Base-by-base conservation (phyloP, 2,888 invertebrate genomes). In the Erynnis tages region DNA sequence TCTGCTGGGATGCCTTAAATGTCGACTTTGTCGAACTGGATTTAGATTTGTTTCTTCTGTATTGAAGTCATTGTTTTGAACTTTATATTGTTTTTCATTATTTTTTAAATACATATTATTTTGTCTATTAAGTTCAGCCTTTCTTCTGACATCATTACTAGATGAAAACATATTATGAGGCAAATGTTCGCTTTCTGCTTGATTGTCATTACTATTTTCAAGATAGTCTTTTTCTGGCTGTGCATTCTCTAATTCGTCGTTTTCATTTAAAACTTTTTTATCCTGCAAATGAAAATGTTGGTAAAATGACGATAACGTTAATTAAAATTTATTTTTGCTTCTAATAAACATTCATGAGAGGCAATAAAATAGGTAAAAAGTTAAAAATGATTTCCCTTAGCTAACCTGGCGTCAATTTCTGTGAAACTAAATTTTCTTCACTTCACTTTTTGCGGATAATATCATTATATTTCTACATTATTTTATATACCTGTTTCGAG, bases 1-100 rank as follows among this genome's bases (percentile, higher is more conserved):
- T 25, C 65, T 65, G 30, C 71, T 75, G 46, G 72, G 63, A 54
- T 70, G 71, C 54, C 69, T 73, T 25, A 62, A 67, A 54, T 63
- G 67, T 30, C 61, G 65, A 21, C 65, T 49, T 55, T 69, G 70
- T 50, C 67, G 69, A 37, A 40, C 65, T 3, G 34, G 3, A 2
- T 11, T 21, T 7, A n/a, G n/a, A n/a, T 63, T 23, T 23, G 70
- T 69, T 17, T 60, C 54, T 2, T 60, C 63, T 48, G 71, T 72
- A 55, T 71, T 69, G 40, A 67, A 68, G 49, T 71, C 63, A 35
- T 63, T 67, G 38, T 58, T 66, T 7, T 14, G 35, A 7, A 27
- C 13, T 17, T 17, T 34, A 2, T 6, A 25, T 2, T n/a, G 40
- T 14, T 34, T 34, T 41, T 37, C 50, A 3, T 14, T 25, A 14